A percentile compares a stretch with the other conserved stretches of the same genome.
Evolutionary conservation across 2,888 invertebrate genomes (phyloP).

Genomic region (Zaprionus bogoriensis): DNA sequence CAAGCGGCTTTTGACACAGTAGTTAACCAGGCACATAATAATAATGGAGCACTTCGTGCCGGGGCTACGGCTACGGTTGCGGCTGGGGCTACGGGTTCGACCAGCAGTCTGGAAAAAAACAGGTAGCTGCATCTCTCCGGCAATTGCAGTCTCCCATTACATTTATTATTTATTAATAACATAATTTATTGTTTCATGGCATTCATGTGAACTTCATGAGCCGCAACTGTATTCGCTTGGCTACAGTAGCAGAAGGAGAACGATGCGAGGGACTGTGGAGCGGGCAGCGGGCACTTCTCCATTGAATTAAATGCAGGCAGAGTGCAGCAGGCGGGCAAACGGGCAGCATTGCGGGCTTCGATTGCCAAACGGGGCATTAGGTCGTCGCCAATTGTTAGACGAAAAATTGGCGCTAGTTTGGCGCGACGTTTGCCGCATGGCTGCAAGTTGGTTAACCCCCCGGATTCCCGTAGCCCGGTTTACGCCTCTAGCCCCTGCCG

Average conservation of each 20-base stretch:
- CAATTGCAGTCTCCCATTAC: constrained; percentile 79
- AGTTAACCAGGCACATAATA: constrained; percentile 69
- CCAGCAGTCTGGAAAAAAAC: constrained; percentile 48
- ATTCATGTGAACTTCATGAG: constrained; percentile 80
- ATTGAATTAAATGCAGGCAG: constrained; percentile 72
- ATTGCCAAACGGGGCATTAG: constrained; percentile 81
- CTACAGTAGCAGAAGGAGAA: background rate
- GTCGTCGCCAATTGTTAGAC: constrained; percentile 80
- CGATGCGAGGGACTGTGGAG: too few relatives aligned
- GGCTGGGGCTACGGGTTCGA: background rate
- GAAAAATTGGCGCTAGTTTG: constrained; percentile 78
- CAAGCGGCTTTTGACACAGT: constrained; percentile 75
- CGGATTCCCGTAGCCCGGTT: background rate
- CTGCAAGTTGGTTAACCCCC: background rate
- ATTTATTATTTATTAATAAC: constrained; percentile 82
- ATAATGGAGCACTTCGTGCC: constrained; percentile 66
- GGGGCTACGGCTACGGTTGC: constrained; percentile 1
- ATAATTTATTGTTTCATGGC: constrained; percentile 82
- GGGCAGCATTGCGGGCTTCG: constrained; percentile 43
- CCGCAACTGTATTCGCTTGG: background rate
- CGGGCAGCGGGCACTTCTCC: constrained; percentile 25
- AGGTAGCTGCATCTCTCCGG: constrained; percentile 63
- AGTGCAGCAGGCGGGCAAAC: constrained; percentile 29
- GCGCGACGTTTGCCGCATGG: constrained; percentile 44
- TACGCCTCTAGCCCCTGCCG: constrained; percentile 4